Evolutionary conservation across 2,797 vertebrate genomes (phyloP).

Genomic region (Syngnathus rostellatus): DNA sequence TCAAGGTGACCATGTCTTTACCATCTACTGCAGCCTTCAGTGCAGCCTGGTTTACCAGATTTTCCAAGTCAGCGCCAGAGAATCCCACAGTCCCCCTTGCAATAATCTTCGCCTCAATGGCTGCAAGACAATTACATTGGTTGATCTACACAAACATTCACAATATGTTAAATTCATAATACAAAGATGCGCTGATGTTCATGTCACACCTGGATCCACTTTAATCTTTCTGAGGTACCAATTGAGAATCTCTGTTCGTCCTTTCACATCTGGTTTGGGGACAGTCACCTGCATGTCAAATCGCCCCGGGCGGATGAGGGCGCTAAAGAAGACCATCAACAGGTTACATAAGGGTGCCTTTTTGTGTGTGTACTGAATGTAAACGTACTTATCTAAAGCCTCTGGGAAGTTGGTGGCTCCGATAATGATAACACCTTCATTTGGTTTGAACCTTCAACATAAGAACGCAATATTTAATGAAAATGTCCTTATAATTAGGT

Average conservation of each 20-base stretch:
- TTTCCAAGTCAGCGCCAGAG: conserved; percentile 96
- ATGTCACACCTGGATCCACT: conserved; percentile 72
- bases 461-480: background rate
- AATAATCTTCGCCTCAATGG: conserved; percentile 87
- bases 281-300: conserved; percentile 99
- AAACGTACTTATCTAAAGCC: conserved; percentile 92
- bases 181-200: background rate
- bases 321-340: conserved; percentile 57
- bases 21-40: conserved; percentile 95
- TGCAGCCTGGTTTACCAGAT: conserved; percentile 97
- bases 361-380: background rate
- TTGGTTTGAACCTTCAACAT: conserved; percentile 84
- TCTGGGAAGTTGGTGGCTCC: conserved; percentile 98
- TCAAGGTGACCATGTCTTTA: conserved; percentile 95
- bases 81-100: conserved; percentile 96
- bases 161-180: background rate
- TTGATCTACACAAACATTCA: background rate
- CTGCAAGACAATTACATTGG: conserved; percentile 49
- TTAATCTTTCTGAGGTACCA: conserved; percentile 98
- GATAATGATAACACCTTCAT: conserved; percentile 96
- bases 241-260: conserved; percentile 94
- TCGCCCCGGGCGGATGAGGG: conserved; percentile 90
- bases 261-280: conserved; percentile 91
- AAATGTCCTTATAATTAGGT: background rate
- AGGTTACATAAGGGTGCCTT: background rate